phyloP scores from a whole-genome alignment of 2,113 vertebrate species.

The Globicephala melas region DNA sequence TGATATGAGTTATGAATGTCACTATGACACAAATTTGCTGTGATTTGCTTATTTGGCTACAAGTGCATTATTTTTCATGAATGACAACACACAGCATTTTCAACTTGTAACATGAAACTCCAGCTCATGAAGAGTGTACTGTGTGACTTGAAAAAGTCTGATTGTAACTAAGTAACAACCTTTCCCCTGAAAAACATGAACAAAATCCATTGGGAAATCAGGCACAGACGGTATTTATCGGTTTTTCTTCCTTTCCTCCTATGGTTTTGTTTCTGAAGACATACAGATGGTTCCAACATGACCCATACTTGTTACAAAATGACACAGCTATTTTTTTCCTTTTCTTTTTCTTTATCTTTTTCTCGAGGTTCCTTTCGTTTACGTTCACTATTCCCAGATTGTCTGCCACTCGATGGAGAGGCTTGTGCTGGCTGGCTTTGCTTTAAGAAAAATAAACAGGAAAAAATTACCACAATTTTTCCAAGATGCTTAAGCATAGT shows the following conservation, averaged over 20 bases:
- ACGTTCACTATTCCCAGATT: slow-evolving; percentile 87
- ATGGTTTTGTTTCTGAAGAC: slow-evolving; percentile 77
- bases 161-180: slow-evolving; percentile 87
- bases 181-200: slow-evolving; percentile 80
- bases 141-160: slow-evolving; percentile 88
- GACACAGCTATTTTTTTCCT: slow-evolving; percentile 93
- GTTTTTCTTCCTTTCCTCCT: slow-evolving; percentile 82
- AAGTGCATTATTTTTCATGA: slow-evolving; percentile 79
- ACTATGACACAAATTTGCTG: slow-evolving; percentile 81
- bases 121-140: slow-evolving; percentile 85
- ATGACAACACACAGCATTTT: slow-evolving; percentile 82
- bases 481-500: not conserved
- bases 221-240: slow-evolving; percentile 96
- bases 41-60: slow-evolving; percentile 80
- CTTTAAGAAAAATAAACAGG: slow-evolving; percentile 53
- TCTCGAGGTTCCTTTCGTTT: slow-evolving; percentile 92
- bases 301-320: slow-evolving; percentile 90
- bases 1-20: slow-evolving; percentile 81
- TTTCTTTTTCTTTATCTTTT: slow-evolving; percentile 88
- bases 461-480: not conserved
- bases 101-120: slow-evolving; percentile 82
- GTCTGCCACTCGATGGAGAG: slow-evolving; percentile 88
- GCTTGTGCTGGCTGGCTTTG: slow-evolving; percentile 80
- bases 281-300: slow-evolving; percentile 75
- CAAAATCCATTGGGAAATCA: slow-evolving; percentile 85